These are phyloP conservation scores for Macrosoma leucophasiata DNA, from an alignment of 2,888 invertebrate species.

Conservation along the genomic window DNA sequence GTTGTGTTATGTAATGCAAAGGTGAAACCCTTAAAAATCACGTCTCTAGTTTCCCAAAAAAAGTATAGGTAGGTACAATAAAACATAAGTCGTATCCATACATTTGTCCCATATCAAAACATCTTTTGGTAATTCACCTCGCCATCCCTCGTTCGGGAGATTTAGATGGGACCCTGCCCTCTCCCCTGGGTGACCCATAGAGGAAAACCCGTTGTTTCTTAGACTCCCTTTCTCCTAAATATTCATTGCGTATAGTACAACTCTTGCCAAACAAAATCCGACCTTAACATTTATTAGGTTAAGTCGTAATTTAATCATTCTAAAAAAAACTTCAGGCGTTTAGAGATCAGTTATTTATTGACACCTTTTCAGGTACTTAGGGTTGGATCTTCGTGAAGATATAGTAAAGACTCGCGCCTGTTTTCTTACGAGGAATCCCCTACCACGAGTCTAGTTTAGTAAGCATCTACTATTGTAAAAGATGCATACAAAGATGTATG, in stretches of 20 bases:
- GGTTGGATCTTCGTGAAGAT: constrained; percentile 50
- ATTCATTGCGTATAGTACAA: too few species aligned
- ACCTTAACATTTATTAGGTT: constrained; percentile 19
- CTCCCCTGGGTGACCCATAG: constrained; percentile 61
- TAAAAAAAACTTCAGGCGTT: constrained; percentile 29
- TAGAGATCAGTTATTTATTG: constrained; percentile 45
- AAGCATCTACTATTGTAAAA: too few species aligned
- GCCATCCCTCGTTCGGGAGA: constrained; percentile 61
- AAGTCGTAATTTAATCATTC: constrained; percentile 20
- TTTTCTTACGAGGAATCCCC: constrained; percentile 45
- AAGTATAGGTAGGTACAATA: too few species aligned
- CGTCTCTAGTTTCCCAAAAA: constrained; percentile 3
- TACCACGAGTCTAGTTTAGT: too few species aligned
- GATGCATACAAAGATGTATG: too few species aligned
- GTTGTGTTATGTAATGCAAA: constrained; percentile 30
- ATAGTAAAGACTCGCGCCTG: constrained; percentile 44
- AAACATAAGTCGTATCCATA: too few species aligned
- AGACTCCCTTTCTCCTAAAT: constrained; percentile 40
- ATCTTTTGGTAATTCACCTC: constrained; percentile 63
- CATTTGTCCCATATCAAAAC: constrained; percentile 40
- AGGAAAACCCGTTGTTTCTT: constrained; percentile 68
- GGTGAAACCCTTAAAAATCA: constrained; percentile 9
- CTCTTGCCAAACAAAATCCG: too few species aligned
- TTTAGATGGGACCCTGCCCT: constrained; percentile 60
- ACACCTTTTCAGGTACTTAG: constrained; percentile 71